These are phyloP conservation scores for Pseudochromis fuscus DNA, from an alignment of 2,797 vertebrate genomes.

Conservation along the genomic window DNA sequence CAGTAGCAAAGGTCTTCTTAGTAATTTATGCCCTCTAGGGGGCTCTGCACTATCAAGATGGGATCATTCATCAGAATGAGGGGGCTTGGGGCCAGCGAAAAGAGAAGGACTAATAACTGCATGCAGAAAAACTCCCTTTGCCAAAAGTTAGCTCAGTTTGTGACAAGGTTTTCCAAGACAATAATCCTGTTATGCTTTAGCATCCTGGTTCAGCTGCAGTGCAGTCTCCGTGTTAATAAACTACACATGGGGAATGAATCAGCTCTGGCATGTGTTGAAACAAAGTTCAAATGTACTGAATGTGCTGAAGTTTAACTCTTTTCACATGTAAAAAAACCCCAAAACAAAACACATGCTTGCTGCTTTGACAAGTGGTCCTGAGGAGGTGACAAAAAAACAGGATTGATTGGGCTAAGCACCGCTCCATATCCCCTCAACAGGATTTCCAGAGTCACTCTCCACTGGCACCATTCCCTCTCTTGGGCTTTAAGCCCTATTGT, in stretches of 20 bases:
- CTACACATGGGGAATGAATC: constrained; percentile 64
- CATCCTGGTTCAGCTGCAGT: constrained; percentile 56
- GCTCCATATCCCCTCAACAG: constrained; percentile 47
- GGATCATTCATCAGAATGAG: constrained; percentile 43
- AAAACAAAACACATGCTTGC: constrained; percentile 47
- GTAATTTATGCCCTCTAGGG: constrained; percentile 65
- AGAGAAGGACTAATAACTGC: constrained; percentile 36
- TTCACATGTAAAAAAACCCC: constrained; percentile 57
- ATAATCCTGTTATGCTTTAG: constrained; percentile 44
- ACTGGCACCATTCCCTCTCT: constrained; percentile 44
- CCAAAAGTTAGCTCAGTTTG: constrained; percentile 42
- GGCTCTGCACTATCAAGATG: constrained; percentile 45
- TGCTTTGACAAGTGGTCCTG: constrained; percentile 53
- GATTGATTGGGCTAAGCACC: constrained; percentile 37
- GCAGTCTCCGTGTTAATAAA: constrained; percentile 58
- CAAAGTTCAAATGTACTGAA: constrained; percentile 48
- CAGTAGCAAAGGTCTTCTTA: constrained; percentile 40
- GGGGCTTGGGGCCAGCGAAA: constrained; percentile 39
- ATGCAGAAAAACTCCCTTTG: constrained; percentile 49
- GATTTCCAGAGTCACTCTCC: constrained; percentile 62
- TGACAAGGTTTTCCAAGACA: constrained; percentile 46
- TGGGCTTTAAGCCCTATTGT: constrained; percentile 54
- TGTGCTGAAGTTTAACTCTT: constrained; percentile 55
- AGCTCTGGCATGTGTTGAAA: constrained; percentile 40
- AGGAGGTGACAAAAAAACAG: constrained; percentile 44